A percentile compares a stretch with the other conserved stretches of the same genome.
These are phyloP conservation scores for Corapipo altera DNA, from an alignment of 2,113 vertebrate species.

Conservation along the genomic window DNA sequence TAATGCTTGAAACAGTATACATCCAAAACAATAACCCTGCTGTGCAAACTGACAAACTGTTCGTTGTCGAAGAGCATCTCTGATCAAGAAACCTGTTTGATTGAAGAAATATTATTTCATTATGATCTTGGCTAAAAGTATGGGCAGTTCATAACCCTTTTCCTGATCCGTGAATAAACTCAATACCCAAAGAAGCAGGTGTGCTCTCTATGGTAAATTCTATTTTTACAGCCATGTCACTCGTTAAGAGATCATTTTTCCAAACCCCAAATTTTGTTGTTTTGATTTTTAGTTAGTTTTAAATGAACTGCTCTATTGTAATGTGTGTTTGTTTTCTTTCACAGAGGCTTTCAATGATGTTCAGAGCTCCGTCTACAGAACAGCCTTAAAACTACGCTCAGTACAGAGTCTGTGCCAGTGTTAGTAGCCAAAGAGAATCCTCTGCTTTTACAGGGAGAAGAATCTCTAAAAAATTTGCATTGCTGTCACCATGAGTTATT, in stretches of 20 bases:
- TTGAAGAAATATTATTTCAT: not conserved
- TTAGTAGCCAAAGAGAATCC: constrained; percentile 66
- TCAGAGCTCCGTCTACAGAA: constrained; percentile 77
- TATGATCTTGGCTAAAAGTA: not conserved
- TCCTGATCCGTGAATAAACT: not conserved
- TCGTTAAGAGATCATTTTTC: not conserved
- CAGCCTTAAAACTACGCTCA: constrained; percentile 79
- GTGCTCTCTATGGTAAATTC: not conserved
- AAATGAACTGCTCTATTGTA: not conserved
- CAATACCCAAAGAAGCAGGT: not conserved
- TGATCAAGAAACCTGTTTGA: not conserved
- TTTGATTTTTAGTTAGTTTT: not conserved
- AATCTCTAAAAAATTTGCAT: not conserved
- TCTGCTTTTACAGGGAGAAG: not conserved
- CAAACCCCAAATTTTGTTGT: not conserved
- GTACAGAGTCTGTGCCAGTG: constrained; percentile 82
- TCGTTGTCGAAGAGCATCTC: not conserved
- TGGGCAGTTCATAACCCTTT: not conserved
- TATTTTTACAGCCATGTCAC: not conserved
- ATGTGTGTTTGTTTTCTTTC: constrained; percentile 24
- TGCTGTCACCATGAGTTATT: not conserved
- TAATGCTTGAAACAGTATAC: not conserved
- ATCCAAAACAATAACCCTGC: not conserved
- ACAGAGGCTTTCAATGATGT: constrained; percentile 71
- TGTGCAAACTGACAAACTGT: not conserved